Evolutionary conservation across 2,888 invertebrate species (phyloP).

Genomic region (Tetrapedia diversipes): DNA sequence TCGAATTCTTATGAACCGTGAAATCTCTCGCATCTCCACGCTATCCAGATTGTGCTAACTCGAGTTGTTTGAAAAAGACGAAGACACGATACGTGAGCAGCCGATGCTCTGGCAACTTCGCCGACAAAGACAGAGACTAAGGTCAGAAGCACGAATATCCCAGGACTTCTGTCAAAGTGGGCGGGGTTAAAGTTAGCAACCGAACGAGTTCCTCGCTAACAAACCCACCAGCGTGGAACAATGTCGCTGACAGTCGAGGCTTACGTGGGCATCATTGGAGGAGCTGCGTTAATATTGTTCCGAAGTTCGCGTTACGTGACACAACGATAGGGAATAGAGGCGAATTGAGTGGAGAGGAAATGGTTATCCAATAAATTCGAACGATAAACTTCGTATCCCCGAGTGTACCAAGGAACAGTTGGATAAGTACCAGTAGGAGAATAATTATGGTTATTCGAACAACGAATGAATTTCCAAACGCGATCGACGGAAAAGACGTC

Average conservation of each 20-base stretch:
- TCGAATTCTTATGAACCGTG: too few species aligned
- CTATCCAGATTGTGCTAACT: too few species aligned
- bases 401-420: not conserved
- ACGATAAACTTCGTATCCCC: slow-evolving; percentile 47
- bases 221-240: slow-evolving; percentile 70
- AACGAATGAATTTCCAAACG: not conserved
- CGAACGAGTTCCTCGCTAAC: slow-evolving; percentile 72
- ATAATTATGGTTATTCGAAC: not conserved
- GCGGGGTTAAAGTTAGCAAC: slow-evolving; percentile 66
- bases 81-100: not conserved
- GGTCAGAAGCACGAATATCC: slow-evolving; percentile 54
- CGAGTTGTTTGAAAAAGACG: not conserved
- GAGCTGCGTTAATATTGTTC: slow-evolving; percentile 69
- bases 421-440: not conserved
- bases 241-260: slow-evolving; percentile 68
- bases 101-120: slow-evolving; percentile 29
- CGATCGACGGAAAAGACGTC: too few species aligned
- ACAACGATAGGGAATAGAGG: slow-evolving; percentile 43
- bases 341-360: slow-evolving; percentile 26
- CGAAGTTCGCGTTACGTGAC: slow-evolving; percentile 60
- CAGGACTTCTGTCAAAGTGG: slow-evolving; percentile 62
- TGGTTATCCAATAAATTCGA: slow-evolving; percentile 61
- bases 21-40: too few species aligned
- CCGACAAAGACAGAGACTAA: slow-evolving; percentile 32
- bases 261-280: slow-evolving; percentile 62